These are phyloP conservation scores for Ramazzottius varieornatus DNA, from an alignment of 2,888 invertebrate genomes.

Conservation along the genomic window DNA sequence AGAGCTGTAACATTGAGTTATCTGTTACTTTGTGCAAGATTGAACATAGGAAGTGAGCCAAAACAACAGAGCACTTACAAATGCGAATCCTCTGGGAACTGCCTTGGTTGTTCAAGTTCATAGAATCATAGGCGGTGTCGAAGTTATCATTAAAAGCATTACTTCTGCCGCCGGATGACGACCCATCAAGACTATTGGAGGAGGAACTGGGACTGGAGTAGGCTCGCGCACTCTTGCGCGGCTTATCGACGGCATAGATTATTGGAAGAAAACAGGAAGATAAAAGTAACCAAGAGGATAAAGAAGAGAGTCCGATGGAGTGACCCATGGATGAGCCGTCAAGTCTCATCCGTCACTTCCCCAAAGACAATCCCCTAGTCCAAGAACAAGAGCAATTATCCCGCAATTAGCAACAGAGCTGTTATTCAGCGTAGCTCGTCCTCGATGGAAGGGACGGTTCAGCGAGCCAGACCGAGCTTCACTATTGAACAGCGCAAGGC, in stretches of 20 bases:
- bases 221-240: neutral
- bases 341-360: too few species aligned
- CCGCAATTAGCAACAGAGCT: too few species aligned
- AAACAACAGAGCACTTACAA: neutral
- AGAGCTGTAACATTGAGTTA: neutral
- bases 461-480: too few species aligned
- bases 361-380: too few species aligned
- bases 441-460: too few species aligned
- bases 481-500: too few species aligned
- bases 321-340: too few species aligned
- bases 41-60: neutral
- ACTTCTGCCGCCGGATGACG: neutral
- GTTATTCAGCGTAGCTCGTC: too few species aligned
- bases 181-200: neutral
- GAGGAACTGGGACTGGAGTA: neutral
- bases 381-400: too few species aligned
- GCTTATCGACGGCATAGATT: neutral
- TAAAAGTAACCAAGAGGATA: too few species aligned
- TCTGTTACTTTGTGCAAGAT: neutral
- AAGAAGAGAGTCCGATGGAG: too few species aligned
- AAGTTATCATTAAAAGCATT: neutral
- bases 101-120: neutral
- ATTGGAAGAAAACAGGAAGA: neutral
- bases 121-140: neutral
- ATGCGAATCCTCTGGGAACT: neutral